Evolutionary conservation across 1,140 invertebrate genomes (phyloP), one percentile per base, ranked within the genome.

Genomic region (Andrena cerasifolii): DNA sequence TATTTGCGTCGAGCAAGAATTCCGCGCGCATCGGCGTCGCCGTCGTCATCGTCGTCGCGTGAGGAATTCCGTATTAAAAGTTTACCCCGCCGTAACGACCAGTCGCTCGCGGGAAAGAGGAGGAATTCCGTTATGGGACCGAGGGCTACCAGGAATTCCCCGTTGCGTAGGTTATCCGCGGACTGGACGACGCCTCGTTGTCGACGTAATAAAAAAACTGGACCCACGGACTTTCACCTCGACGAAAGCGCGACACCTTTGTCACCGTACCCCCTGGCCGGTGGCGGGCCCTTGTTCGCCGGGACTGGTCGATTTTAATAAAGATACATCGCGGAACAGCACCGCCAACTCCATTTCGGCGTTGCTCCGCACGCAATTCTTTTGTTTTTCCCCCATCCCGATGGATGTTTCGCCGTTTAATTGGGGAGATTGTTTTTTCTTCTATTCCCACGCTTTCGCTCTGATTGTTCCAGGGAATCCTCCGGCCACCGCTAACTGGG

Each of bases 21-120:
- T 77, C 77, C 58, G 43, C 59, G 67, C 53, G n/a, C 66, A 83
- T 86, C 77, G 72, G 58, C 67, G 58, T 53, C 24, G 40, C 18
- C n/a, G 21, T 62, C 31, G 54, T 6, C 54, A 18, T 21, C 14
- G 12, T 14, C 77, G 71, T 78, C 83, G 80, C 78, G 78, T 80
- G 72, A 86, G 84, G 84, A 86, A 86, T 86, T 86, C 78, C 56
- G 84, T 83, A 86, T 86, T 86, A 86, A 86, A 86, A 86, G 84
- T 86, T 86, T 86, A 86, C 76, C 71, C 63, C 54, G 56, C 16
- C 78, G 70, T 51, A 51, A 26, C 43, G 78, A 31, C 14, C 40
- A 43, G 21, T 49, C 47, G 59, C 47, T 80, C 72, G 75, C 71
- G 84, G 79, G 65, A 63, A 82, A 85, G 59, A 66, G 33, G 47